Percentiles rank a stretch among this genome's conserved stretches.
These are phyloP conservation scores for Epizoanthus illoricatus DNA, from an alignment of 92 coral and sea anemone genomes.

Conservation along the genomic window DNA sequence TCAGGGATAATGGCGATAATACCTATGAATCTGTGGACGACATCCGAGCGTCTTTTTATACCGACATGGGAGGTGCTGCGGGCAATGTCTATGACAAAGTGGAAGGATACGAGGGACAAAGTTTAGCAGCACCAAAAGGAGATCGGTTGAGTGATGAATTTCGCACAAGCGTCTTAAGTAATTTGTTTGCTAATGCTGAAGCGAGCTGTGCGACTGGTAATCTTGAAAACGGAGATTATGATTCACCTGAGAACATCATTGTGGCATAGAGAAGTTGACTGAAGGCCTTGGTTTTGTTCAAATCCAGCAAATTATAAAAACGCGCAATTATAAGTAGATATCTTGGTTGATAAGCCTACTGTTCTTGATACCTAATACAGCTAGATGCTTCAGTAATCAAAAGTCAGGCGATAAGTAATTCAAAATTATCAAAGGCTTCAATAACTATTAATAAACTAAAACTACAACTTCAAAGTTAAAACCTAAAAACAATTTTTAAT, in stretches of 20 bases:
- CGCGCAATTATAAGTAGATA: too few relatives aligned
- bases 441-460: too few relatives aligned
- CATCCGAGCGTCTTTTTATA: not conserved
- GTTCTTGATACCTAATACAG: too few relatives aligned
- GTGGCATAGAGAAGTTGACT: not conserved
- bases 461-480: too few relatives aligned
- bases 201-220: not conserved
- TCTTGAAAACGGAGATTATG: constrained; percentile 6
- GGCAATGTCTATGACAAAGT: constrained; percentile 6
- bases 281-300: too few relatives aligned
- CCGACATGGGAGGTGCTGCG: not conserved
- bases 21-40: not conserved
- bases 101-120: constrained; percentile 25
- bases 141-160: constrained; percentile 7
- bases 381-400: too few relatives aligned
- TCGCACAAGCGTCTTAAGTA: not conserved
- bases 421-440: too few relatives aligned
- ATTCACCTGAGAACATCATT: constrained; percentile 11
- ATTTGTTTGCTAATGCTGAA: not conserved
- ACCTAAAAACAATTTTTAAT: too few relatives aligned
- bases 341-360: too few relatives aligned
- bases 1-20: not conserved
- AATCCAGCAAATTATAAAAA: too few relatives aligned
- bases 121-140: not conserved
- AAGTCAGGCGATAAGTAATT: too few relatives aligned